Conservation (phyloP, 2,113 vertebrate species). For the Amphilophus citrinellus region DNA sequence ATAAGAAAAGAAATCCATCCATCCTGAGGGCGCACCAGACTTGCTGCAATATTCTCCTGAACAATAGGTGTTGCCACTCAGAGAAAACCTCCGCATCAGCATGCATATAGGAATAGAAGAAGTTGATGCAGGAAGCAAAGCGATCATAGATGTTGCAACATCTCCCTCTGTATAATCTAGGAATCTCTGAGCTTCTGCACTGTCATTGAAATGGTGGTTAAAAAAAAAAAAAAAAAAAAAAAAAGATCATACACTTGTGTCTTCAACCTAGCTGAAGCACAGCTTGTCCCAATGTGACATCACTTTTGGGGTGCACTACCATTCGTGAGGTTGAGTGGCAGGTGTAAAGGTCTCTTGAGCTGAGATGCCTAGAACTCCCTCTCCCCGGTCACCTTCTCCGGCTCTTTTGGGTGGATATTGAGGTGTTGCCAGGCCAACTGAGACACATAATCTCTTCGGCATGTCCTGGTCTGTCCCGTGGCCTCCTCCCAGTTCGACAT, state of each 20-base stretch:
- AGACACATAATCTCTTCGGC: neutral
- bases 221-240: neutral
- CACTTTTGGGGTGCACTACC: neutral
- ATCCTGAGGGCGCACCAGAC: neutral
- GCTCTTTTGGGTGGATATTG: neutral
- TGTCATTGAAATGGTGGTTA: neutral
- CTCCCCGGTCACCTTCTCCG: neutral
- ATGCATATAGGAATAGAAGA: rapidly evolving
- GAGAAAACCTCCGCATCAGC: neutral
- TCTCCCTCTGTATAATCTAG: neutral
- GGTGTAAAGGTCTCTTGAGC: too few relatives aligned
- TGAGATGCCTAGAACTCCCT: neutral
- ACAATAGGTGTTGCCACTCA: neutral
- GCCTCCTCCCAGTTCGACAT: neutral
- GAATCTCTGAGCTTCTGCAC: neutral
- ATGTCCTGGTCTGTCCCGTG: neutral
- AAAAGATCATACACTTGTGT: neutral
- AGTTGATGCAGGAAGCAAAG: neutral
- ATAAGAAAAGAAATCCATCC: neutral
- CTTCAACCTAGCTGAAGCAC: neutral
- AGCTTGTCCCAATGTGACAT: neutral
- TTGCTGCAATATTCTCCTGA: neutral
- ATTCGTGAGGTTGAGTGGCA: neutral
- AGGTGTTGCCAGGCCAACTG: neutral
- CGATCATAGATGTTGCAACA: neutral